phyloP scores from a whole-genome alignment of 1,140 invertebrate species.

The Leptonema lineaticorne region DNA sequence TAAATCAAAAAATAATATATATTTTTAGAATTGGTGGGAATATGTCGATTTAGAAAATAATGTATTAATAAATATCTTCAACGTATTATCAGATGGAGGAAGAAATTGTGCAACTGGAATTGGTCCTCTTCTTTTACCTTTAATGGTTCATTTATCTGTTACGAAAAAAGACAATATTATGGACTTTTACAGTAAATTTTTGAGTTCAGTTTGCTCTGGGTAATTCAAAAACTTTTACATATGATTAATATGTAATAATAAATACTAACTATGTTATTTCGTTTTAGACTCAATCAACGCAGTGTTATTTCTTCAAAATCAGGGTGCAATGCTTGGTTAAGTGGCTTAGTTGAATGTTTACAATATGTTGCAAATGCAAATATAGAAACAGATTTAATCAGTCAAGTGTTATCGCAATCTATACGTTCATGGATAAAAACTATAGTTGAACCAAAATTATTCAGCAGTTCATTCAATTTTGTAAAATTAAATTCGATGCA shows the following conservation, averaged over 20 bases:
- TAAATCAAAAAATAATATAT: background rate
- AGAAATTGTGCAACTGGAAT: slow-evolving; percentile 68
- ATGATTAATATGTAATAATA: background rate
- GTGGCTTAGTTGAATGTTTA: slow-evolving; percentile 70
- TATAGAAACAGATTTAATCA: slow-evolving; percentile 45
- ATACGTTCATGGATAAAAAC: slow-evolving; percentile 31
- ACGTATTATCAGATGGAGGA: slow-evolving; percentile 66
- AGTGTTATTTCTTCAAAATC: slow-evolving; percentile 57
- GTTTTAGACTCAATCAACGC: slow-evolving; percentile 57
- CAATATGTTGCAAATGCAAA: slow-evolving; percentile 59
- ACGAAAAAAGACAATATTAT: slow-evolving; percentile 53
- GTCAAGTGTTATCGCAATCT: slow-evolving; percentile 23
- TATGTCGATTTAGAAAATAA: slow-evolving; percentile 69
- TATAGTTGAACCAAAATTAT: slow-evolving; percentile 23
- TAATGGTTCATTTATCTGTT: slow-evolving; percentile 69
- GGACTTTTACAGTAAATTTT: slow-evolving; percentile 68
- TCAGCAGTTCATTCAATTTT: slow-evolving; percentile 31
- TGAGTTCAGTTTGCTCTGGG: slow-evolving; percentile 66
- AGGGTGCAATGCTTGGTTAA: slow-evolving; percentile 63
- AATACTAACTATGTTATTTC: background rate
- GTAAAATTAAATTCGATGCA: slow-evolving; percentile 28
- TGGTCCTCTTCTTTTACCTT: slow-evolving; percentile 72
- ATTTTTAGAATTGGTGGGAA: slow-evolving; percentile 65
- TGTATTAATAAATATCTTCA: slow-evolving; percentile 69
- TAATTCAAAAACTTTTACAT: slow-evolving; percentile 45